phyloP scores from a whole-genome alignment of 2,888 invertebrate species.

The Temnothorax unifasciatus region DNA sequence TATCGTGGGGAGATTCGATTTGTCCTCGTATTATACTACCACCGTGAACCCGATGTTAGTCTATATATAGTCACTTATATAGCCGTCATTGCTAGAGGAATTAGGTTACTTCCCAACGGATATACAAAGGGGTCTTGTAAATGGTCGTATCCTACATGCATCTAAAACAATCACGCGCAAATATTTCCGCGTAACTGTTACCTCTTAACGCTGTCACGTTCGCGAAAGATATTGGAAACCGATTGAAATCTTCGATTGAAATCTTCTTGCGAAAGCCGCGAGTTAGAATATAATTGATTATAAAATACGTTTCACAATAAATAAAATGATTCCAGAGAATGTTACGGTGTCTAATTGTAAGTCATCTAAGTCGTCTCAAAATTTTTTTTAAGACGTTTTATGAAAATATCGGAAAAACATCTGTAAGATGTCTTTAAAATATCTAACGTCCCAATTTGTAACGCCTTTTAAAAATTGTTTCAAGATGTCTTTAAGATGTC shows the following conservation, averaged over 20 bases:
- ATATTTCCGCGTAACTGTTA: slow-evolving; percentile 43
- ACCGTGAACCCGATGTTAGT: slow-evolving; percentile 64
- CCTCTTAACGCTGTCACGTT: background rate
- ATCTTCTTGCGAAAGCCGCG: background rate
- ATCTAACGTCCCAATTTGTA: background rate
- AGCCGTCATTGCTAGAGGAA: slow-evolving; percentile 72
- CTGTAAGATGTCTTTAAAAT: background rate
- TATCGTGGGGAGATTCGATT: slow-evolving; percentile 47
- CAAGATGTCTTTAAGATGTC: background rate
- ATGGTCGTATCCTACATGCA: slow-evolving; percentile 70
- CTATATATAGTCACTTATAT: slow-evolving; percentile 69
- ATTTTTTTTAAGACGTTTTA: background rate
- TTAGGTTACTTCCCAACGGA: slow-evolving; percentile 76
- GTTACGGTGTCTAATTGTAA: background rate
- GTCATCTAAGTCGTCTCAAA: background rate
- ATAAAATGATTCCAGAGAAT: background rate
- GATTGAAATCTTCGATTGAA: background rate
- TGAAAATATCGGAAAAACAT: background rate
- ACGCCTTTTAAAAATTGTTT: background rate
- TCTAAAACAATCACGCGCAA: slow-evolving; percentile 63
- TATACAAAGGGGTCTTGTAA: slow-evolving; percentile 75
- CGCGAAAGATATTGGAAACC: background rate
- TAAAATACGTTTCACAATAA: background rate
- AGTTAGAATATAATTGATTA: background rate
- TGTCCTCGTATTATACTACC: slow-evolving; percentile 62